phyloP scores from a whole-genome alignment of 2,888 invertebrate species.

The Cataglyphis cursor region DNA sequence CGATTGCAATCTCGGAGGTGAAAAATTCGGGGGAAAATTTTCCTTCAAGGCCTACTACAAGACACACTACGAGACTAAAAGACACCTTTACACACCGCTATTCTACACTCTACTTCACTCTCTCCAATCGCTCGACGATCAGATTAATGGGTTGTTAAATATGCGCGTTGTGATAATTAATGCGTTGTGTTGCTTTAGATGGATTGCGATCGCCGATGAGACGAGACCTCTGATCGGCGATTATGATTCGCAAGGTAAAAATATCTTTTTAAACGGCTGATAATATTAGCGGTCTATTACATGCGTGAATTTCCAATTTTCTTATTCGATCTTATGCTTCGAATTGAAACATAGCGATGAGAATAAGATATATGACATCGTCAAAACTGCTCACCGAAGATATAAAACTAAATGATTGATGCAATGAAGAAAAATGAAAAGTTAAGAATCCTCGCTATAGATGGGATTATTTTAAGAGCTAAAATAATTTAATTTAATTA shows the following conservation, averaged over 20 bases:
- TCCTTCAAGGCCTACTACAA: slow-evolving; percentile 19
- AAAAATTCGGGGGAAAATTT: slow-evolving; percentile 2
- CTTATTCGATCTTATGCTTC: neutral
- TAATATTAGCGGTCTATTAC: neutral
- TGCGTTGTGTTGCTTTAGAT: slow-evolving; percentile 41
- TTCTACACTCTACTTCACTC: neutral
- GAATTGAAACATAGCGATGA: slow-evolving; percentile 17
- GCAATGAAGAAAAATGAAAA: neutral
- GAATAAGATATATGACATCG: neutral
- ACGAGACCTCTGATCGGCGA: neutral
- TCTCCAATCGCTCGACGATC: neutral
- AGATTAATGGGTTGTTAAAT: slow-evolving; percentile 15
- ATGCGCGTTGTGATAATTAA: slow-evolving; percentile 42
- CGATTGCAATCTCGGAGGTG: neutral
- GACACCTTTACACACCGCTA: neutral
- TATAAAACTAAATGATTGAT: neutral
- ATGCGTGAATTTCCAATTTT: neutral
- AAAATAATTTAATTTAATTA: no score
- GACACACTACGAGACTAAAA: neutral
- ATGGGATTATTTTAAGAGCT: neutral
- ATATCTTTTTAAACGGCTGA: neutral
- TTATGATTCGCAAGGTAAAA: neutral
- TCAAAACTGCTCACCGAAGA: neutral
- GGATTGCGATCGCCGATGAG: slow-evolving; percentile 11
- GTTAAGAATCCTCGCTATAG: neutral